A percentile compares a stretch with the other conserved stretches of the same genome.
These are phyloP conservation scores for Proteles cristata DNA, from an alignment of 2,113 vertebrate genomes.

Conservation along the genomic window DNA sequence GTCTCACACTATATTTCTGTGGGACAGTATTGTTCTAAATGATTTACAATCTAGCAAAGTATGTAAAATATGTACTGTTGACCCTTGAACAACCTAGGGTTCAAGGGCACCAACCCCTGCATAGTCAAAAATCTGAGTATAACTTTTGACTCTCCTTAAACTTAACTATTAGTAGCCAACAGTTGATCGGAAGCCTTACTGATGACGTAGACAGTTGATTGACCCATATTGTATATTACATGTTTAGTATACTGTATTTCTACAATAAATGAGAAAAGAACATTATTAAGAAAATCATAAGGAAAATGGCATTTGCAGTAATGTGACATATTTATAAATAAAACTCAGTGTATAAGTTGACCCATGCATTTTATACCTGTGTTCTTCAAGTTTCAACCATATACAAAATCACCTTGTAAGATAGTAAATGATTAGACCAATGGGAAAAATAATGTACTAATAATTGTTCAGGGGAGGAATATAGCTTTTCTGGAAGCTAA, in stretches of 20 bases:
- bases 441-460: neutral
- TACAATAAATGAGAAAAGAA: neutral
- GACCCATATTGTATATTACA: neutral
- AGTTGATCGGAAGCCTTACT: neutral
- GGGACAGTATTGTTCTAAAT: neutral
- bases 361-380: neutral
- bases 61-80: neutral
- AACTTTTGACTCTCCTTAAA: neutral
- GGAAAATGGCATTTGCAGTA: neutral
- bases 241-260: neutral
- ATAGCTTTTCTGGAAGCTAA: neutral
- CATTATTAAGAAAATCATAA: neutral
- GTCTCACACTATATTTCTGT: conserved; percentile 1
- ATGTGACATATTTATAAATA: neutral
- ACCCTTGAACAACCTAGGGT: neutral
- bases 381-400: neutral
- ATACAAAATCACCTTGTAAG: neutral
- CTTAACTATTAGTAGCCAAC: neutral
- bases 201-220: neutral
- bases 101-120: neutral
- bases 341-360: neutral
- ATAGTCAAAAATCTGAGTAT: neutral
- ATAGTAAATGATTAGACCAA: neutral
- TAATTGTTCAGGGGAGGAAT: neutral
- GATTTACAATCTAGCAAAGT: neutral